Evolutionary conservation across 2,797 vertebrate species (phyloP).

Genomic region (Lagorchestes hirsutus): DNA sequence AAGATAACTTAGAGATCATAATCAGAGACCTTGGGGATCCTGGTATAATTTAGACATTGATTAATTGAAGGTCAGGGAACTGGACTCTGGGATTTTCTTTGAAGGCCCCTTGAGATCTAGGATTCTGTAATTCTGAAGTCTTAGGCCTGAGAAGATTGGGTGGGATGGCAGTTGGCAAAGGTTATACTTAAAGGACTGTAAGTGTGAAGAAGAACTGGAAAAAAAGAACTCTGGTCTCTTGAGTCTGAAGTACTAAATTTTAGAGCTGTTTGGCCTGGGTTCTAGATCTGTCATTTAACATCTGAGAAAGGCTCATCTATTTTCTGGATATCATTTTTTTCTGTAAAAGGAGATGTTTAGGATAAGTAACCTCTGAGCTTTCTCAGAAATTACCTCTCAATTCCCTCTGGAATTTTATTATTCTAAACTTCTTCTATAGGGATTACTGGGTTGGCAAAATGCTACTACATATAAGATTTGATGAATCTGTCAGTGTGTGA

Average conservation of each 20-base stretch:
- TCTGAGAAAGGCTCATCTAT: background rate
- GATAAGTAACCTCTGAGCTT: background rate
- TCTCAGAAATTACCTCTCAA: background rate
- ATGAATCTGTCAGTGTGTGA: no score
- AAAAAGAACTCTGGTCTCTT: background rate
- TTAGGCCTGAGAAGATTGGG: background rate
- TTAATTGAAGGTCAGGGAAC: background rate
- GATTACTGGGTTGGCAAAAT: background rate
- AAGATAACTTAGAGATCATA: background rate
- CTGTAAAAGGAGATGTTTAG: background rate
- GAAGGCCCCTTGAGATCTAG: background rate
- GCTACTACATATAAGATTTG: background rate
- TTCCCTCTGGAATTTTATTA: background rate
- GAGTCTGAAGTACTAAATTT: background rate
- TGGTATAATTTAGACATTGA: background rate
- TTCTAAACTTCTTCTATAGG: background rate
- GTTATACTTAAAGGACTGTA: background rate
- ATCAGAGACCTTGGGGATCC: background rate
- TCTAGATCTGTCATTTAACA: background rate
- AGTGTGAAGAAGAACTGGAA: background rate
- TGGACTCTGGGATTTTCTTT: background rate
- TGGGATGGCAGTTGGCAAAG: background rate
- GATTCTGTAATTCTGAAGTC: background rate
- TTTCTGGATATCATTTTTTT: slow-evolving; percentile 24
- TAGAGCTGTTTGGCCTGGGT: background rate